Evolutionary conservation across 2,888 invertebrate genomes (phyloP), one percentile per base, ranked within the genome.

Genomic region (Pomacea canaliculata): DNA sequence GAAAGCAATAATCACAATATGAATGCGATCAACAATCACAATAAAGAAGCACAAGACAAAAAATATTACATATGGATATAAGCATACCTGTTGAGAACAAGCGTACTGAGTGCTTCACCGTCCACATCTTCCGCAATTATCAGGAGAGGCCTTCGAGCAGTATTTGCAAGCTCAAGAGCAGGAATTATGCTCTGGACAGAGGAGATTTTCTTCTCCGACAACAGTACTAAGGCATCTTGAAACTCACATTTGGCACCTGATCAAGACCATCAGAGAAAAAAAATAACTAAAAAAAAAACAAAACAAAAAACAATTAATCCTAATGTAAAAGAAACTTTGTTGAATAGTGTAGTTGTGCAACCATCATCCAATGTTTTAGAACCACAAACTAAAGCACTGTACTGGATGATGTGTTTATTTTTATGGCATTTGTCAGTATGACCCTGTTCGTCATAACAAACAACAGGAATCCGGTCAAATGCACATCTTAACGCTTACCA

Each of bases 181-280:
- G 99, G 99, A 83, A 99, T 97, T 81, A 99, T 96, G 76, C 96
- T 96, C 91, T 99, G 99, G 12, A 98, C 96, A 79, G 95, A 96
- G 37, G 97, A 97, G 87, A 99, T 98, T 92, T 99, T 99, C 93
- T 99, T 99, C 91, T 99, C 99, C 81, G 96, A 96, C 88, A 98
- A 95, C 72, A 99, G 92, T 46, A 99, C 92, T 62, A 99, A 92
- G 62, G 97, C 96, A 92, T 99, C 98, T 92, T 99, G 97, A 91
- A 96, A 99, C 92, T 99, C 99, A 68, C 97, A 96, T 92, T 97
- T 98, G 66, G 98, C 97, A 78, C 98, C 93, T 93, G 77, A 65
- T 19, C 49, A 70, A 23, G 16, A 60, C 27, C 27, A 56, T 23
- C 37, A 5, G 37, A 37, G 37, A 37, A 3, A 37, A 3, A 37